Base-by-base conservation (phyloP, 2,797 vertebrate species). In the Pseudochaenichthys georgianus region DNA sequence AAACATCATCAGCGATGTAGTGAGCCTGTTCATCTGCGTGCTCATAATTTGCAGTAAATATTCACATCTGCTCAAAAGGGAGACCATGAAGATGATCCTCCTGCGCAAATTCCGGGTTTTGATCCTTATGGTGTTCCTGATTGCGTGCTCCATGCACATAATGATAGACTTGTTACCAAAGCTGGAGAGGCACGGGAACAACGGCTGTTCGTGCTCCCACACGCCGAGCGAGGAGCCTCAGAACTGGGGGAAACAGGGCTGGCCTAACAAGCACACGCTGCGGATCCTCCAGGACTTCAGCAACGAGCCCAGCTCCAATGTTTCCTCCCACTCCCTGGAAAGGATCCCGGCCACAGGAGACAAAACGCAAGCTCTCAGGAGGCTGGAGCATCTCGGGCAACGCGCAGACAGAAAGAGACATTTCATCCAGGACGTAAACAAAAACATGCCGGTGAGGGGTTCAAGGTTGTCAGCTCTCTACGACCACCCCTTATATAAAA, bases 221-320 rank as follows among this genome's bases (percentile, higher is more conserved):
- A 66, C 92, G 54, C 95, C 94, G 69, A 95, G 93, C 74, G 94
- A 94, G 71, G 95, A 95, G 79, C 94, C 93, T 0, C 90, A 94
- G 58, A 95, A 91, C 91, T 96, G 96, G 96, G 95, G 87, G 50
- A 93, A 94, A 86, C 95, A 91, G 59, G 95, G 94, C 88, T 96
- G 97, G 96, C 97, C 96, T 85, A 95, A 97, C 93, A 98, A 98
- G 78, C 98, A 98, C 95, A 98, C 97, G 12, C 95, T 98, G 87
- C 94, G 97, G 86, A 96, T 98, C 92, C 94, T 98, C 64, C 97
- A 98, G 92, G 97, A 99, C 93, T 98, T 99, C 90, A 97, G 97
- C 94, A 97, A 96, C 87, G 97, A 98, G 87, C 97, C 97, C 48
- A 92, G 92, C 92, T 97, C 97, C 54, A 99, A 98, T 73, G 95